These are phyloP conservation scores for Leptobrachium ailaonicum DNA, from an alignment of 2,113 vertebrate species.

Conservation along the genomic window DNA sequence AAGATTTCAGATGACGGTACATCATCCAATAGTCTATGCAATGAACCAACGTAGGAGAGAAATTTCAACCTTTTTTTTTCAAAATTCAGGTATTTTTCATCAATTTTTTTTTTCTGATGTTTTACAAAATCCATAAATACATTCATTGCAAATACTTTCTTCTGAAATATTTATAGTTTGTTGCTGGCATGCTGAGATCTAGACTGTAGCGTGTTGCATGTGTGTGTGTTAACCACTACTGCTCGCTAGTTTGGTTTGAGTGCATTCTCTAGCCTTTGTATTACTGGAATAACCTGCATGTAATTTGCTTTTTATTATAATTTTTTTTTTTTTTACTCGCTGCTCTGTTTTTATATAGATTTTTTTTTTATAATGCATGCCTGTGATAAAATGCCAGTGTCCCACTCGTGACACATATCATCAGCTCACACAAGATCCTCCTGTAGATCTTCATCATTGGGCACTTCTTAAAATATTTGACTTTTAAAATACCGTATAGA, in stretches of 20 bases:
- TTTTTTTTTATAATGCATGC: neutral
- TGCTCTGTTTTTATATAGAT: neutral
- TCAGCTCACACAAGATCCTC: too few relatives aligned
- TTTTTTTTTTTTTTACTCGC: neutral
- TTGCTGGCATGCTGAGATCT: slow-evolving; percentile 35
- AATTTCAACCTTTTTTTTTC: neutral
- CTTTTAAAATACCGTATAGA: too few relatives aligned
- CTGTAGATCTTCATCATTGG: too few relatives aligned
- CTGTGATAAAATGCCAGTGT: neutral
- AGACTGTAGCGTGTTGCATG: slow-evolving; percentile 14
- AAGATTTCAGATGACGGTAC: slow-evolving; percentile 45
- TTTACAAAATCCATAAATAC: slow-evolving; percentile 22
- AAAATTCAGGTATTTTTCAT: neutral
- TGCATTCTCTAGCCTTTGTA: too few relatives aligned
- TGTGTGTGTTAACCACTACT: neutral
- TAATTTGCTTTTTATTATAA: neutral
- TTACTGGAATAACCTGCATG: slow-evolving; percentile 10
- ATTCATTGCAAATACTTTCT: slow-evolving; percentile 35
- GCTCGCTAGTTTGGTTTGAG: too few relatives aligned
- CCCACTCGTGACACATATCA: too few relatives aligned
- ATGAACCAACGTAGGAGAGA: slow-evolving; percentile 22
- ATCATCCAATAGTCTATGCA: slow-evolving; percentile 13
- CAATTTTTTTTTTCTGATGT: slow-evolving; percentile 21
- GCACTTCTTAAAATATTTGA: too few relatives aligned
- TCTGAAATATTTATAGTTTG: slow-evolving; percentile 51